These are phyloP conservation scores for Ctenopoma kingsleyae DNA, from an alignment of 2,797 vertebrate genomes.

Conservation along the genomic window DNA sequence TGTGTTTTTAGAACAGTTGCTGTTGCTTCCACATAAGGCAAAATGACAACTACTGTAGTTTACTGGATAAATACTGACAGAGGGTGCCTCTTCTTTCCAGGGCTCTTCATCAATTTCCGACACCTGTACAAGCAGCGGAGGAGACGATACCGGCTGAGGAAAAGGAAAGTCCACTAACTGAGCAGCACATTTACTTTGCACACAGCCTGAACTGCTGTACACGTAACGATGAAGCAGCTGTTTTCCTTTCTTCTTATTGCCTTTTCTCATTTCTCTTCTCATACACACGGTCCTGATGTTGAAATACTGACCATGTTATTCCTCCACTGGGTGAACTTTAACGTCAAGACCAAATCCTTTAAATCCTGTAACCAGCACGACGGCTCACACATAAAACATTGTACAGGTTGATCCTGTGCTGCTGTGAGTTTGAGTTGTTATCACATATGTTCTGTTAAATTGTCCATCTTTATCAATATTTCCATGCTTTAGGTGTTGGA, in stretches of 20 bases:
- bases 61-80: not conserved
- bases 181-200: not conserved
- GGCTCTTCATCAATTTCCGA: conserved; percentile 89
- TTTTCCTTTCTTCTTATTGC: conserved; percentile 22
- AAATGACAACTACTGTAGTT: not conserved
- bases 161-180: conserved; percentile 88
- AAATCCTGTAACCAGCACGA: conserved; percentile 5
- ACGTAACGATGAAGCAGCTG: conserved; percentile 5
- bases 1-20: not conserved
- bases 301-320: not conserved
- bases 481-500: not conserved
- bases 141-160: conserved; percentile 87
- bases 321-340: conserved; percentile 22
- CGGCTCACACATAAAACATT: not conserved
- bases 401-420: not conserved
- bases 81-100: conserved; percentile 64
- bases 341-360: conserved; percentile 10
- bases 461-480: conserved; percentile 3
- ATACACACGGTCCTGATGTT: conserved; percentile 3
- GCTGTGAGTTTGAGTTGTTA: not conserved
- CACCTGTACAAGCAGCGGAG: conserved; percentile 92
- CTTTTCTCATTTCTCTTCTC: conserved; percentile 10
- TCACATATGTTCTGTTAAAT: not conserved
- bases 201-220: conserved; percentile 16
- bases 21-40: not conserved